These are phyloP conservation scores for Acanthornis magna DNA, from an alignment of 2,797 vertebrate genomes.

Conservation along the genomic window DNA sequence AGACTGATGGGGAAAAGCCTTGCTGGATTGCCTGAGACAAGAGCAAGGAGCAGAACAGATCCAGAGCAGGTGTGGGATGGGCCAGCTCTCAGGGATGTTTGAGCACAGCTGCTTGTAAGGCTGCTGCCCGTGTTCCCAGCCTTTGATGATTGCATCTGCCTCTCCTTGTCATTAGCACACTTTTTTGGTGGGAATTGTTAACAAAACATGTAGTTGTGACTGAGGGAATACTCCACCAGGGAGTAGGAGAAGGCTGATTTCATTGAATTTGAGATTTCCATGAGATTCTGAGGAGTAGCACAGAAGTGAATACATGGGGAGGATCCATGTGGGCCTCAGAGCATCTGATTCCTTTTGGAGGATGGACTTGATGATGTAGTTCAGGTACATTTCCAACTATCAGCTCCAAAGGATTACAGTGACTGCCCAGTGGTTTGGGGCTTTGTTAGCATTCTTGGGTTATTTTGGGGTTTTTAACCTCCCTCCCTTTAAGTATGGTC, in stretches of 20 bases:
- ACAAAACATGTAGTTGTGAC: background rate
- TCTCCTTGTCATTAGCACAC: background rate
- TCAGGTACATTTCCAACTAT: background rate
- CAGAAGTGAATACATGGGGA: background rate
- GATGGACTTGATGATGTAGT: background rate
- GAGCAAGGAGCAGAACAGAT: background rate
- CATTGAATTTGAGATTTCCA: background rate
- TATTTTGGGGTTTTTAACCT: background rate
- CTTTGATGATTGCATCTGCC: background rate
- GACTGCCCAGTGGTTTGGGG: background rate
- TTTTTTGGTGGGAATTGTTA: background rate
- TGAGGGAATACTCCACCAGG: background rate
- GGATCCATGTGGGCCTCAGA: accelerated
- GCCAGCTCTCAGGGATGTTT: background rate
- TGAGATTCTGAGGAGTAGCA: background rate
- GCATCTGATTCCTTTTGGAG: background rate
- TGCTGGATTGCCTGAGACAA: background rate
- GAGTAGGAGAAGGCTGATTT: background rate
- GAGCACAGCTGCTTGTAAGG: background rate
- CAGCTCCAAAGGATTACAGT: background rate
- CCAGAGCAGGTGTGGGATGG: background rate
- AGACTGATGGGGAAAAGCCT: background rate
- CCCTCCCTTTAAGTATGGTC: background rate
- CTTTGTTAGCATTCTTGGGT: background rate
- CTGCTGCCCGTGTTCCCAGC: background rate